phyloP scores from a whole-genome alignment of 2,888 invertebrate species.

The Aphidius colemani region DNA sequence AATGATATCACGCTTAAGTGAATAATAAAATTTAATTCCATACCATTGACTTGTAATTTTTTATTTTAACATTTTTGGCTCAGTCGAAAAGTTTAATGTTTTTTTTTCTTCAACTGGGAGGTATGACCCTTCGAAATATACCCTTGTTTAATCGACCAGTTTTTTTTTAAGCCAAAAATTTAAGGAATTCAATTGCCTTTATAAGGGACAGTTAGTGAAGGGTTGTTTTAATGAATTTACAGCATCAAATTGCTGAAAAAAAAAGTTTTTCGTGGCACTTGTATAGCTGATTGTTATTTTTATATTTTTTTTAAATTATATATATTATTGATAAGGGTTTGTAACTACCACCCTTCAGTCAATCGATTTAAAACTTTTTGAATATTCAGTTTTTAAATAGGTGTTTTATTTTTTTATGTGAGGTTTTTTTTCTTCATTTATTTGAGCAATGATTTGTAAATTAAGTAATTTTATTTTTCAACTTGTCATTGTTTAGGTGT shows the following conservation, averaged over 20 bases:
- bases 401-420: not conserved
- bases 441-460: no score
- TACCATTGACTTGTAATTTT: no score
- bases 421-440: no score
- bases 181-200: slow-evolving; percentile 51
- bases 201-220: slow-evolving; percentile 47
- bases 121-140: no score
- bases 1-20: not conserved
- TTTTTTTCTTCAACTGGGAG: no score
- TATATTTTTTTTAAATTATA: not conserved
- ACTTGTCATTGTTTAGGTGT: slow-evolving; percentile 9
- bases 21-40: no score
- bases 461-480: no score
- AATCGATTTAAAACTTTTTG: not conserved
- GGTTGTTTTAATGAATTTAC: slow-evolving; percentile 57
- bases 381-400: not conserved
- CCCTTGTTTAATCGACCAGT: no score
- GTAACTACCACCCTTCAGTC: not conserved
- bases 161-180: no score
- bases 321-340: not conserved
- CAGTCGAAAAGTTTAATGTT: no score
- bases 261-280: not conserved
- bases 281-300: not conserved
- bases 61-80: no score
- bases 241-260: slow-evolving; percentile 28